Base-by-base conservation (phyloP, 2,797 vertebrate genomes). In the Phaenicophaeus curvirostris region DNA sequence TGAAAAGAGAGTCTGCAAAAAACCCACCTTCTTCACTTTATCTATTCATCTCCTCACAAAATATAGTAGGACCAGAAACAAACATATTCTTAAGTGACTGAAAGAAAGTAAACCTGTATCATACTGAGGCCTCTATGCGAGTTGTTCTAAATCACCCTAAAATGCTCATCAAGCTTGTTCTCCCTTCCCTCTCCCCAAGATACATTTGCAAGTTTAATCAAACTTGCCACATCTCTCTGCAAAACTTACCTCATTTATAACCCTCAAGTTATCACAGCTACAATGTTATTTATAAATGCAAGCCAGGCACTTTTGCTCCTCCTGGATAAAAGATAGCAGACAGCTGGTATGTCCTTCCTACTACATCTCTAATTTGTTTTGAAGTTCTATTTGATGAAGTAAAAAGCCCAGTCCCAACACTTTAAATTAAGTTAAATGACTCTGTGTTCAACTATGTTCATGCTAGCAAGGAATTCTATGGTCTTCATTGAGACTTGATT, bases 401-500 rank as follows among this genome's bases (percentile, higher is more conserved):
- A 89, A 94, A 96, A 95, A 95, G 41, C 62, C 88, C 66, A 66
- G 65, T 78, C 80, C 71, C 48, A 96, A 83, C 65, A 87, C 31
- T 92, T 90, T 78, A 93, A 94, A 95, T 95, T 93, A 94, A 82
- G 69, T 95, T 95, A 95, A 97, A 92, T 91, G 74, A 87, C 73
- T 97, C 91, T 89, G 28, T 93, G 59, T 95, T 94, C 51, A 42
- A 75, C 86, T 83, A 57, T 80, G 53, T 83, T 96, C 55, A 77
- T 82, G 61, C 68, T 81, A 92, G 54, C 87, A 95, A 82, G 41
- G 67, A 91, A 39, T 95, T 95, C 84, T 83, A 25, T 91, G 83
- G 90, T 96, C 91, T 89, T 94, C 91, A 72, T 13, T 66, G 93
- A 91, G 13, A 80, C 50, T 97, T 97, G 71, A 94, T 96, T 96